phyloP scores from a whole-genome alignment of 2,113 vertebrate genomes.

The Verasper variegatus region DNA sequence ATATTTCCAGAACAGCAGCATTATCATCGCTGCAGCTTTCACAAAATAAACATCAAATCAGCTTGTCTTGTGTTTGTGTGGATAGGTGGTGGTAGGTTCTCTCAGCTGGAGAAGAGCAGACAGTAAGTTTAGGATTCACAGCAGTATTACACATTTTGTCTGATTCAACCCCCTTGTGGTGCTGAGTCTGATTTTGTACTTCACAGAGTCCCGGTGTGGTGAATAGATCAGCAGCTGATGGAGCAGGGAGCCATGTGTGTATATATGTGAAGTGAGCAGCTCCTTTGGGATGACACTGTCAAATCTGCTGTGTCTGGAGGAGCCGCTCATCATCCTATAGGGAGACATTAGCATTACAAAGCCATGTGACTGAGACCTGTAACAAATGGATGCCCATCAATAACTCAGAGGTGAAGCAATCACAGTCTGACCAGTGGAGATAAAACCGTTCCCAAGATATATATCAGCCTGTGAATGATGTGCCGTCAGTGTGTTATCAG shows the following conservation, averaged over 20 bases:
- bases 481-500: slow-evolving; percentile 48
- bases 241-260: not conserved
- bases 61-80: too few relatives aligned
- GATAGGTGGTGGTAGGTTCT: too few relatives aligned
- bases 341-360: slow-evolving; percentile 45
- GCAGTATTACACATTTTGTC: too few relatives aligned
- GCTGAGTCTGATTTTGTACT: not conserved
- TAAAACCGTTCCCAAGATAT: slow-evolving; percentile 54
- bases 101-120: too few relatives aligned
- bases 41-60: too few relatives aligned
- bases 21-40: too few relatives aligned
- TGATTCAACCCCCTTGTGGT: too few relatives aligned
- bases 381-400: slow-evolving; percentile 73
- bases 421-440: slow-evolving; percentile 61
- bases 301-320: not conserved
- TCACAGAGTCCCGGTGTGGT: too few relatives aligned
- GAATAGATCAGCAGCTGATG: not conserved
- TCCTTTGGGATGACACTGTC: slow-evolving; percentile 34
- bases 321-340: slow-evolving; percentile 25
- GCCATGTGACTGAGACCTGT: slow-evolving; percentile 7
- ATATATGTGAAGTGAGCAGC: slow-evolving; percentile 16
- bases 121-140: too few relatives aligned
- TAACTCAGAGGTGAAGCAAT: slow-evolving; percentile 63
- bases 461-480: slow-evolving; percentile 35
- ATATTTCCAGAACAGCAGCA: too few relatives aligned